These are phyloP conservation scores for Drosophila repletoides DNA, from an alignment of 1,140 invertebrate genomes.

Conservation along the genomic window DNA sequence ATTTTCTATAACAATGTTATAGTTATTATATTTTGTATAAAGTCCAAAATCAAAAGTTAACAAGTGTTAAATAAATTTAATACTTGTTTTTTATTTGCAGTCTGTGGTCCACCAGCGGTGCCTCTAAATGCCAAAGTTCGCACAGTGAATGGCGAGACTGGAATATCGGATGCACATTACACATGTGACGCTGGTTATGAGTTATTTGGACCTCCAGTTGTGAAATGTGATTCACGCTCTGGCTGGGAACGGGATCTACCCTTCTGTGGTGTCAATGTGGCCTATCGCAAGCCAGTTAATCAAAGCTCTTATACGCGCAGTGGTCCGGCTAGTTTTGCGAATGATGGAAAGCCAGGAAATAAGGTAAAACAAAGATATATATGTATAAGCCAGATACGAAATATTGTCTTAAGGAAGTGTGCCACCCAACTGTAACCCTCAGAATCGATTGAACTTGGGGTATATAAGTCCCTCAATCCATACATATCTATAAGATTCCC, in stretches of 20 bases:
- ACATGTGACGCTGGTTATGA: slow-evolving; percentile 93
- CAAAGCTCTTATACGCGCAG: slow-evolving; percentile 93
- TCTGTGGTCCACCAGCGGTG: slow-evolving; percentile 91
- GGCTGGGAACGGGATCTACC: slow-evolving; percentile 91
- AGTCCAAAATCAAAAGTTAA: too few relatives aligned
- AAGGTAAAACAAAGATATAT: slow-evolving; percentile 37
- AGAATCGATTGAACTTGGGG: too few relatives aligned
- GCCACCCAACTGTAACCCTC: too few relatives aligned
- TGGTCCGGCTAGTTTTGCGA: slow-evolving; percentile 91
- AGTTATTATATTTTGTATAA: too few relatives aligned
- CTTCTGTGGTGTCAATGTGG: slow-evolving; percentile 95
- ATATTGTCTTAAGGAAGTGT: too few relatives aligned
- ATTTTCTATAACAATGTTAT: too few relatives aligned
- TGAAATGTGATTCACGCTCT: slow-evolving; percentile 87
- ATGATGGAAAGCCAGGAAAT: slow-evolving; percentile 90
- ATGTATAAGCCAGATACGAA: too few relatives aligned
- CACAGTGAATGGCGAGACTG: slow-evolving; percentile 74
- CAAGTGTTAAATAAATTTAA: too few relatives aligned
- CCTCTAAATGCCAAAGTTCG: slow-evolving; percentile 90
- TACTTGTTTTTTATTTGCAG: slow-evolving; percentile 46
- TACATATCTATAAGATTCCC: too few relatives aligned
- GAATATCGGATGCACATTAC: slow-evolving; percentile 86
- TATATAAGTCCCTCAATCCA: too few relatives aligned
- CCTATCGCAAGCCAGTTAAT: slow-evolving; percentile 92
- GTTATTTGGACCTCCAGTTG: slow-evolving; percentile 85